Percentiles rank a stretch among this genome's conserved stretches.
phyloP scores from a whole-genome alignment of 1,140 invertebrate species.

The Leptonema lineaticorne region DNA sequence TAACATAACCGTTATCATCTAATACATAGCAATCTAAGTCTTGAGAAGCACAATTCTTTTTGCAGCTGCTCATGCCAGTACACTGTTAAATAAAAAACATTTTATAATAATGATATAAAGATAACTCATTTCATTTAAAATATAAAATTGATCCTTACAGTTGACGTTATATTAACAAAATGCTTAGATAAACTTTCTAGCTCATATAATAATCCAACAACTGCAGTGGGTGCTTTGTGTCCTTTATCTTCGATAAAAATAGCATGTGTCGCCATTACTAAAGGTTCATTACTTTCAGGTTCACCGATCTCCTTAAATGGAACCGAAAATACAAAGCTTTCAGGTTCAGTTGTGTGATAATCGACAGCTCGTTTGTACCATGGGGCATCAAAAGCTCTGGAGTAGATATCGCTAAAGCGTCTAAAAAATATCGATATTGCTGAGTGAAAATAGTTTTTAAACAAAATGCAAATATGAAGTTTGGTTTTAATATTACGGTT shows the following conservation, averaged over 20 bases:
- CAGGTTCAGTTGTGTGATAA: conserved; percentile 79
- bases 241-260: conserved; percentile 84
- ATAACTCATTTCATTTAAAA: conserved; percentile 1
- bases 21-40: conserved; percentile 89
- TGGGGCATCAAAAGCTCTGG: conserved; percentile 81
- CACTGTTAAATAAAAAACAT: conserved; percentile 58
- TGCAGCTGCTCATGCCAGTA: conserved; percentile 67
- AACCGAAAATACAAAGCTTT: conserved; percentile 90
- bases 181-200: conserved; percentile 77
- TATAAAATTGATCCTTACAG: conserved; percentile 57
- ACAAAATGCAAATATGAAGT: background rate
- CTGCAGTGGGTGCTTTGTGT: conserved; percentile 82
- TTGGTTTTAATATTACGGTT: conserved; percentile 58
- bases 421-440: conserved; percentile 55
- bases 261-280: conserved; percentile 87
- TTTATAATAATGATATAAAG: background rate
- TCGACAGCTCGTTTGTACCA: conserved; percentile 94
- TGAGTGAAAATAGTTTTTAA: background rate
- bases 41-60: conserved; percentile 81
- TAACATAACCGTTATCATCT: conserved; percentile 92
- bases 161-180: conserved; percentile 83
- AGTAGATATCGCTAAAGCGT: conserved; percentile 79
- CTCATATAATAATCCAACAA: conserved; percentile 85
- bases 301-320: conserved; percentile 69
- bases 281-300: conserved; percentile 49